Conservation (phyloP, 2,113 vertebrate genomes). For the Passer montanus region DNA sequence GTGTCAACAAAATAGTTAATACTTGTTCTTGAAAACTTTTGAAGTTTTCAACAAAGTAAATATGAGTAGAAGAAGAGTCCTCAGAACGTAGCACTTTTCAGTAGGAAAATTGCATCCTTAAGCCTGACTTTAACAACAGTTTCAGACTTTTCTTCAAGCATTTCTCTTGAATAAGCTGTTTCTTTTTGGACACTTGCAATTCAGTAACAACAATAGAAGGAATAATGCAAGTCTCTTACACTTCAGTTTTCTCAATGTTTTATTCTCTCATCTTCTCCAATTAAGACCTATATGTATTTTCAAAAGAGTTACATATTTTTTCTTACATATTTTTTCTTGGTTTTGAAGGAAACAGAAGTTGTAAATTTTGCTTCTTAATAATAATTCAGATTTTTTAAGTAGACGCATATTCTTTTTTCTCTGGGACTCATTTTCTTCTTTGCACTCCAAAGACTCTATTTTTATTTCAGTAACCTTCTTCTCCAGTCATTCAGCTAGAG, state of each 20-base stretch:
- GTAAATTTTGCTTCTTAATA: not conserved
- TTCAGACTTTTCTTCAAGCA: not conserved
- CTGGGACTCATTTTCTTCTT: not conserved
- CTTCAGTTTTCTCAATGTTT: not conserved
- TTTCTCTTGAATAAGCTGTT: not conserved
- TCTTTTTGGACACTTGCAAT: not conserved
- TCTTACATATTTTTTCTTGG: not conserved
- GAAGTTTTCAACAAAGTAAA: not conserved
- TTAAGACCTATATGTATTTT: not conserved
- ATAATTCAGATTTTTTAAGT: not conserved
- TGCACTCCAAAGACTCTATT: not conserved
- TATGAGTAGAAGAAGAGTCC: not conserved
- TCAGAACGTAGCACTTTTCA: not conserved
- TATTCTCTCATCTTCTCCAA: not conserved
- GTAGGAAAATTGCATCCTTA: not conserved
- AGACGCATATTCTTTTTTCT: not conserved
- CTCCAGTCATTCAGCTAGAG: not conserved
- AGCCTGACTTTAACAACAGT: not conserved
- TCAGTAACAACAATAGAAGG: not conserved
- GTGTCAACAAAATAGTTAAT: not conserved
- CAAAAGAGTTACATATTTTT: rapidly evolving
- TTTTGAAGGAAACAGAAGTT: not conserved
- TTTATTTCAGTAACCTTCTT: not conserved
- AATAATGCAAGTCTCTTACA: not conserved
- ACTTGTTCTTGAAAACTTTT: not conserved